A percentile compares a stretch with the other conserved stretches of the same genome.
These are phyloP conservation scores for Beroe forskalii DNA, from an alignment of 37 sponge, comb jelly and placozoan genomes.

Conservation along the genomic window DNA sequence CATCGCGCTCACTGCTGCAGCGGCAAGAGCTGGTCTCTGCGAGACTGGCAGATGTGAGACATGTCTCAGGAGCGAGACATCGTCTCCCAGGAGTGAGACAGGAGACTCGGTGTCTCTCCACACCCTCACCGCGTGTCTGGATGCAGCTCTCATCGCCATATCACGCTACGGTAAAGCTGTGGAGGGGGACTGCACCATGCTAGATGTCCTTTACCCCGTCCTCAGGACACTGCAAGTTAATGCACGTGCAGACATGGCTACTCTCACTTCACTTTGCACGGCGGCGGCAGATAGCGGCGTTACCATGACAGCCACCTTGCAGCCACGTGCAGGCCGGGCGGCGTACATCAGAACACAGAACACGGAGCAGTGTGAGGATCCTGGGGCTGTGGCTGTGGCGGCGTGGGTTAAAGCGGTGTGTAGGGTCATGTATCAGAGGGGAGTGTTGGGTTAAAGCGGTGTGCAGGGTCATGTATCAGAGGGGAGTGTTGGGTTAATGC, in stretches of 20 bases:
- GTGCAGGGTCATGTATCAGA: too few species aligned
- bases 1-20: constrained; percentile 62
- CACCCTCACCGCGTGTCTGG: background rate
- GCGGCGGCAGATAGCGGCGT: constrained; percentile 16
- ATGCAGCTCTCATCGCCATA: background rate
- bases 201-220: constrained; percentile 45
- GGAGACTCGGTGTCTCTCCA: background rate
- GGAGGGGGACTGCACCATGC: constrained; percentile 63
- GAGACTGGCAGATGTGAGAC: background rate
- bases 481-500: too few species aligned
- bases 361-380: constrained; percentile 16
- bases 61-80: too few species aligned
- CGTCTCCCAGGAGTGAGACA: background rate
- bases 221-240: constrained; percentile 7
- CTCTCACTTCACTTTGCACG: constrained; percentile 9
- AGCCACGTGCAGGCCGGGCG: constrained; percentile 61
- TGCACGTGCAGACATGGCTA: background rate
- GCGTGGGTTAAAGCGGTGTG: constrained; percentile 49
- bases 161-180: constrained; percentile 23
- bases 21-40: constrained; percentile 3
- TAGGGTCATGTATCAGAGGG: background rate
- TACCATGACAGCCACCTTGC: constrained; percentile 1
- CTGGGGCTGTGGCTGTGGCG: constrained; percentile 25
- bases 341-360: constrained; percentile 25
- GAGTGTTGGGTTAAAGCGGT: background rate